Conservation (phyloP, 2,797 vertebrate species). For the Phataginus tetradactyla region DNA sequence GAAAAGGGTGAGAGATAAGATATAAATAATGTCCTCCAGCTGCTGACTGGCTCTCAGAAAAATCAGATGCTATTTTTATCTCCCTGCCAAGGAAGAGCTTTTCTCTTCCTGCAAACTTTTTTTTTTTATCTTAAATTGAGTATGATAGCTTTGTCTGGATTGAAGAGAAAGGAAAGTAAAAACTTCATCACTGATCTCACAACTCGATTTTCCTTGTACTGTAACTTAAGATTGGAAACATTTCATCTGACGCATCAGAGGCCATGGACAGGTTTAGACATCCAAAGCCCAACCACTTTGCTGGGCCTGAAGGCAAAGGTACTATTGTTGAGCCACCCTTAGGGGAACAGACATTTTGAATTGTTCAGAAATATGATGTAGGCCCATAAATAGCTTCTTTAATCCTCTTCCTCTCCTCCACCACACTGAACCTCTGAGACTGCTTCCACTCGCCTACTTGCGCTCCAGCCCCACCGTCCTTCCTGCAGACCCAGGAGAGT, state of each 20-base stretch:
- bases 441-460: accelerated
- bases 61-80: conserved; percentile 51
- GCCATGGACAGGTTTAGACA: background rate
- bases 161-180: background rate
- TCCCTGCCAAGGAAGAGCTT: background rate
- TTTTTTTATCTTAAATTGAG: background rate
- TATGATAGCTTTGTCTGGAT: background rate
- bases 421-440: background rate
- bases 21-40: conserved; percentile 15
- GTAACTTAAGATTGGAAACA: background rate
- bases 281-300: background rate
- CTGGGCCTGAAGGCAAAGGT: background rate
- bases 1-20: conserved; percentile 14
- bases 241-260: background rate
- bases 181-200: background rate
- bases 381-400: background rate
- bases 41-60: background rate
- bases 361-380: background rate
- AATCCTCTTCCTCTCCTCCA: background rate
- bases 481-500: background rate
- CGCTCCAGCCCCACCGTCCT: too few species aligned
- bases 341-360: background rate
- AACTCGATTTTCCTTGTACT: background rate
- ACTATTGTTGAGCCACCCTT: background rate
- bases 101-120: conserved; percentile 18